Base-by-base conservation (phyloP, 2,113 vertebrate genomes). In the Saguinus imperator region DNA sequence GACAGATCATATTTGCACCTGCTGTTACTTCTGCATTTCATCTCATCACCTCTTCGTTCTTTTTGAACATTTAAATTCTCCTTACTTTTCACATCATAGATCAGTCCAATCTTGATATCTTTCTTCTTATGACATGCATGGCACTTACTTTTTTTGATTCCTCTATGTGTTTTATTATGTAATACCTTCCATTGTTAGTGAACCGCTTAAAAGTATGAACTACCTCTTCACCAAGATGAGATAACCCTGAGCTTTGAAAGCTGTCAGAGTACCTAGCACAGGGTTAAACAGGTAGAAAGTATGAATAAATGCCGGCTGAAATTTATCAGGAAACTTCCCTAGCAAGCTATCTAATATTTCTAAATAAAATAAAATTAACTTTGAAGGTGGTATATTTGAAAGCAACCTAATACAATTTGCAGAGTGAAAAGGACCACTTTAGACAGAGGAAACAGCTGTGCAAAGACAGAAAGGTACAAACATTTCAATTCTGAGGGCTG, bases 281-380 rank as follows among this genome's bases (percentile, higher is more conserved):
- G 61, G 57, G 35, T 6, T 70, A 82, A 68, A 32, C 35, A 10
- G 2, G 4, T 20, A 89, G 89, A 45, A 13, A 79, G 17, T 14
- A 11, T 32, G 17, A 43, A 6, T 50, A 90, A 89, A 66, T 70
- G 37, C 25, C 66, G 66, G 82, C 45, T n/a, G 61, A 52, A 80
- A 35, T 72, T 70, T 23, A 61, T 48, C 27, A 76, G 55, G 70
- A 82, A 70, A 66, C 32, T 72, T 79, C 70, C 64, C 8, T 66
- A 23, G 16, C 23, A 45, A 35, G 40, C 8, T 80, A 55, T 5
- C 85, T 61, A 88, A 29, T 37, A 88, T 52, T 76, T 94, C 50
- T 70, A 90, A 92, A 61, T 29, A 73, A 92, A 77, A 89, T 61
- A 76, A 94, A 89, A 76, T 72, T 21, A 73, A 76, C 50, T 55